Evolutionary conservation across 2,888 invertebrate genomes (phyloP), one percentile per base, ranked within the genome.

Genomic region (Rhamphomyia laevipes): DNA sequence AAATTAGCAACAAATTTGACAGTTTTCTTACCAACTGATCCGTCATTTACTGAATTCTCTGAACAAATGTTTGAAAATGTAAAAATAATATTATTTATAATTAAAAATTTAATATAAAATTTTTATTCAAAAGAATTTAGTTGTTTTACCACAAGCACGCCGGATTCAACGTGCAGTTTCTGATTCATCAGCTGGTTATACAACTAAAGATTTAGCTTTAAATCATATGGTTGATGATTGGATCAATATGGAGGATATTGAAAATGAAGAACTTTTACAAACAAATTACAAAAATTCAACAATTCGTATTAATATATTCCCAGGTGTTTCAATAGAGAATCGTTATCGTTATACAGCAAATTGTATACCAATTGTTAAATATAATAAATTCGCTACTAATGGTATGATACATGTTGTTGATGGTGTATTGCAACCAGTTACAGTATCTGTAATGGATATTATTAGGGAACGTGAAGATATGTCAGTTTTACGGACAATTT

Each of bases 371-470:
- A 67, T 86, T 31, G 72, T 70, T 33, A 76, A 76, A 51, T 67
- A 74, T 27, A 81, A 85, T 63, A 76, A 78, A 57, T 66, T 77
- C 47, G 78, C 82, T 1, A 74, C 75, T 40, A 81, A 82, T 60
- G 84, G 83, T 15, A 74, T 84, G 47, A 73, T 84, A 13, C 83
- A 85, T 61, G 68, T 80, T 1, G 68, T 82, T 15, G 75, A 77
- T 43, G 73, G 75, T n/a, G 76, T 82, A 5, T 67, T 84, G 42
- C 61, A 66, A 43, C 78, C 80, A 1, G 74, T 77, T 10, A 73
- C 66, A 30, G 71, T 74, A 53, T 73, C 72, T 42, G 65, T 83
- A 2, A 71, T 74, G 59, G 77, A 80, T 47, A 71, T 82, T 17
- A 73, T 84, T 48, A 69, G 71, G 1, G 68, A 73, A 48, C 76